Conservation (phyloP, 1,140 invertebrate genomes). For the Papilio xuthus region DNA sequence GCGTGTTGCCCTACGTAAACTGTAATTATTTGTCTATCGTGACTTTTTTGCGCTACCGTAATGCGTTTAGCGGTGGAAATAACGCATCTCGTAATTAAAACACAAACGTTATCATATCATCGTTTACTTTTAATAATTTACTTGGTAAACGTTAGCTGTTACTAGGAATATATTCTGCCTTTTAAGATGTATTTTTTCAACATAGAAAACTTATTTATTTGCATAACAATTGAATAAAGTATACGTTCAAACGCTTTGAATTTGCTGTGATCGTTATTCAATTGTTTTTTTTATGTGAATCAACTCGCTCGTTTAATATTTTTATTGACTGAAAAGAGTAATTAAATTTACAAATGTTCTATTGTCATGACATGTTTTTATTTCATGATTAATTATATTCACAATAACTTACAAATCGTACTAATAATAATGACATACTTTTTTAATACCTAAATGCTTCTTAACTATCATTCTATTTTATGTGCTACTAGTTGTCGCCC, state of each 20-base stretch:
- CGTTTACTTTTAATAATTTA: conserved; percentile 33
- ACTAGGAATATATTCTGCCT: not conserved
- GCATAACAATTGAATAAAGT: not conserved
- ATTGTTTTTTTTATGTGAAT: not conserved
- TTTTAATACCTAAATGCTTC: not conserved
- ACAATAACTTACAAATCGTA: not conserved
- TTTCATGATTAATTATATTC: not conserved
- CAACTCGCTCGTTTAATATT: not conserved
- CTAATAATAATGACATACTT: not conserved
- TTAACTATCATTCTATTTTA: too few relatives aligned
- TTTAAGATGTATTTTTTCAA: not conserved
- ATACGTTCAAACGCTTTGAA: not conserved
- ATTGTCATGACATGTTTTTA: not conserved
- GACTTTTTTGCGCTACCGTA: conserved; percentile 48
- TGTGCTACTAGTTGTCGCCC: too few relatives aligned
- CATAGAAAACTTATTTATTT: not conserved
- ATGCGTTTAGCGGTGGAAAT: conserved; percentile 35
- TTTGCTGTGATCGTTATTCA: not conserved
- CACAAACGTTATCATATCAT: conserved; percentile 37
- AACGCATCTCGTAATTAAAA: conserved; percentile 37
- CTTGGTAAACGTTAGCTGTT: not conserved
- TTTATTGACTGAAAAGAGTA: not conserved
- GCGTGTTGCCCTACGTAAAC: conserved; percentile 47
- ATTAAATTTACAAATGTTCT: not conserved
- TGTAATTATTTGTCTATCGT: conserved; percentile 61